Evolutionary conservation across 2,797 vertebrate genomes (phyloP), one percentile per base, ranked within the genome.

Genomic region (Hephaestus fuliginosus): DNA sequence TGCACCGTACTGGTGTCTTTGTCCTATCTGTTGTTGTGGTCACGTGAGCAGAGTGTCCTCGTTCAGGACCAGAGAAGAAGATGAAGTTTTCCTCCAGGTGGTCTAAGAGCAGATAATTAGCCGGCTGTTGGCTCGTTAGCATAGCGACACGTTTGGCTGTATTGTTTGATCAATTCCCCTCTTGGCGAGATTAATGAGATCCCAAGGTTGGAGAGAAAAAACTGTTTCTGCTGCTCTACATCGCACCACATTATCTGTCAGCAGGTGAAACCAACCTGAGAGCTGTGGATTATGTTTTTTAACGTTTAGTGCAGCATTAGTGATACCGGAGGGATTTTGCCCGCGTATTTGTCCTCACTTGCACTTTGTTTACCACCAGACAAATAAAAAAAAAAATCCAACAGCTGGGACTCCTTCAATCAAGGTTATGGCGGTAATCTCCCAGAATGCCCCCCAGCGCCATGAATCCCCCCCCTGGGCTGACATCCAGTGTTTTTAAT

Each of bases 81-180:
- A 25, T 25, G 25, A 22, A 15, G 8, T 77, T 82, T 73, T 71
- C 70, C 71, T 65, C 14, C 4, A 56, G 72, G 55, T 78, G 62
- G 44, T 60, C 51, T 78, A 39, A 67, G 61, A 79, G 74, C 71
- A 20, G 68, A 86, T 90, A 76, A 91, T 85, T 88, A 87, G 63
- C 52, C 14, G 46, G 55, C 68, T 69, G 77, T 74, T 76, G 83
- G 74, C 76, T 85, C 79, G 58, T 87, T 81, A 88, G 73, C 36
- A 41, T 56, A 14, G 51, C 2, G 18, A 14, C 51, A 22, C 69
- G 71, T 82, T 57, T 36, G 66, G 64, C 71, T 69, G 72, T 63
- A 67, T 74, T 74, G 76, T 82, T 82, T 85, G 76, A 93, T 92
- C 78, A 76, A 78, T 80, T 82, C 74, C 83, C 81, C 70, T 86